Percentiles rank a stretch among this genome's conserved stretches.
Conservation (phyloP, 1,140 invertebrate species). For the Pseudomyrmex gracilis region DNA sequence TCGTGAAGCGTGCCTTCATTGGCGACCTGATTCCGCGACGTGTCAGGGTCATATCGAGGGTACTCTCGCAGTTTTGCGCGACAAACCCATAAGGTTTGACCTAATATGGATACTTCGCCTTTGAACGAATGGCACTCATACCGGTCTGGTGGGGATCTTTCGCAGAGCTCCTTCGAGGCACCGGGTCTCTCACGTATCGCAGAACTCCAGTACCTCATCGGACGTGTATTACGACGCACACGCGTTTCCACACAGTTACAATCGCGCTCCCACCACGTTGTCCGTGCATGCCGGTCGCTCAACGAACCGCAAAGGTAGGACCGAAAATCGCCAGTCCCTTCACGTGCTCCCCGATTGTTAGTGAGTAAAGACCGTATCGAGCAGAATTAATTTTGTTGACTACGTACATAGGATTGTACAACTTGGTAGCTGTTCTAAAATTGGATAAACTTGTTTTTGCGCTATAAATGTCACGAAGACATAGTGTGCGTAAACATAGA, state of each 20-base stretch:
- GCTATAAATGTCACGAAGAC: not conserved
- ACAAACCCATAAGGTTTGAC: slow-evolving; percentile 85
- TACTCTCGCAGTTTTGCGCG: slow-evolving; percentile 74
- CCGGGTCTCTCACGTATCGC: slow-evolving; percentile 72
- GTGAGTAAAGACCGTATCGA: not conserved
- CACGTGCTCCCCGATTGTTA: slow-evolving; percentile 25
- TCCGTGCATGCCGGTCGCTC: slow-evolving; percentile 9
- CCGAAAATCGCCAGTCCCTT: slow-evolving; percentile 35
- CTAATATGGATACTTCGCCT: slow-evolving; percentile 84
- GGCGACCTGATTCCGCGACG: slow-evolving; percentile 60
- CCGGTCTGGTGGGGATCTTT: slow-evolving; percentile 70
- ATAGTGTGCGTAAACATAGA: not conserved
- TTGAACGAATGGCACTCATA: slow-evolving; percentile 69
- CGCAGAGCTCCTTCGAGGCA: slow-evolving; percentile 74
- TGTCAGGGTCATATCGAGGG: slow-evolving; percentile 70
- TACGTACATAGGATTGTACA: not conserved
- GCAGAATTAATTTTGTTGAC: not conserved
- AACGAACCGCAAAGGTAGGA: slow-evolving; percentile 35
- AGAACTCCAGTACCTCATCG: slow-evolving; percentile 80
- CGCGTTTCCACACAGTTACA: slow-evolving; percentile 67
- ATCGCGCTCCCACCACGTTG: slow-evolving; percentile 58
- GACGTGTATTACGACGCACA: slow-evolving; percentile 82
- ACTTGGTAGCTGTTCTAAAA: slow-evolving; percentile 7
- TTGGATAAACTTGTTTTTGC: not conserved
- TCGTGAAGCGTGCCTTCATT: not conserved